A percentile compares a stretch with the other conserved stretches of the same genome.
These are phyloP conservation scores for Lomographa bimaculata DNA, from an alignment of 2,888 invertebrate genomes.

Conservation along the genomic window DNA sequence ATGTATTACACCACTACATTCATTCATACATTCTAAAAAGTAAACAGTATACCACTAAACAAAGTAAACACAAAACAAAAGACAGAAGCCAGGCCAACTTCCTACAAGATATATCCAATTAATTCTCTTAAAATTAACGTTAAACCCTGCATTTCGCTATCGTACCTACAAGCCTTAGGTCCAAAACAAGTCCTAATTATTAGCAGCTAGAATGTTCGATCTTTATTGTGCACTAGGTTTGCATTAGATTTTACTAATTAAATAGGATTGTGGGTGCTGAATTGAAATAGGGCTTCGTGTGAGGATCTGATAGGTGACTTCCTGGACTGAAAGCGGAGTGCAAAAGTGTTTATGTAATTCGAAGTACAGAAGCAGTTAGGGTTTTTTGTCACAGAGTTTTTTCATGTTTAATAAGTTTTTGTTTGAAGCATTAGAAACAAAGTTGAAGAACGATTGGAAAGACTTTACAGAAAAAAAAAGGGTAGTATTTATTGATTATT, in stretches of 20 bases:
- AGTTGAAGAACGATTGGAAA: too few species aligned
- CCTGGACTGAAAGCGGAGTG: slow-evolving; percentile 19
- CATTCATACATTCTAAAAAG: too few species aligned
- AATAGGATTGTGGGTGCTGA: slow-evolving; percentile 52
- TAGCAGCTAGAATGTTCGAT: slow-evolving; percentile 70
- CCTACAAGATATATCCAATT: slow-evolving; percentile 68
- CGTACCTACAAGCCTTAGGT: slow-evolving; percentile 66
- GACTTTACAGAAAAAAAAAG: too few species aligned
- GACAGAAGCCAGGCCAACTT: slow-evolving; percentile 40
- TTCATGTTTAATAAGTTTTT: too few species aligned
- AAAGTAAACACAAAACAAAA: slow-evolving; percentile 15
- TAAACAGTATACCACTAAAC: too few species aligned
- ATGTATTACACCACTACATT: too few species aligned
- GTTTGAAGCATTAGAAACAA: too few species aligned
- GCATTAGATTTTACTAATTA: slow-evolving; percentile 77
- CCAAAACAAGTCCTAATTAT: slow-evolving; percentile 71
- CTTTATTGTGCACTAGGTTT: slow-evolving; percentile 68
- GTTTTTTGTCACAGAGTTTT: too few species aligned
- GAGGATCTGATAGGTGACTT: slow-evolving; percentile 67
- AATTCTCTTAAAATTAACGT: slow-evolving; percentile 70
- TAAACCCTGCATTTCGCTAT: slow-evolving; percentile 60
- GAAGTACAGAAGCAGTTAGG: too few species aligned
- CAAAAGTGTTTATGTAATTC: slow-evolving; percentile 8
- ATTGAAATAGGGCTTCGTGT: slow-evolving; percentile 77
- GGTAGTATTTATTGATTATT: too few species aligned